A percentile compares a stretch with the other conserved stretches of the same genome.
phyloP scores from a whole-genome alignment of 1,140 invertebrate species.

The Heterodera schachtii region DNA sequence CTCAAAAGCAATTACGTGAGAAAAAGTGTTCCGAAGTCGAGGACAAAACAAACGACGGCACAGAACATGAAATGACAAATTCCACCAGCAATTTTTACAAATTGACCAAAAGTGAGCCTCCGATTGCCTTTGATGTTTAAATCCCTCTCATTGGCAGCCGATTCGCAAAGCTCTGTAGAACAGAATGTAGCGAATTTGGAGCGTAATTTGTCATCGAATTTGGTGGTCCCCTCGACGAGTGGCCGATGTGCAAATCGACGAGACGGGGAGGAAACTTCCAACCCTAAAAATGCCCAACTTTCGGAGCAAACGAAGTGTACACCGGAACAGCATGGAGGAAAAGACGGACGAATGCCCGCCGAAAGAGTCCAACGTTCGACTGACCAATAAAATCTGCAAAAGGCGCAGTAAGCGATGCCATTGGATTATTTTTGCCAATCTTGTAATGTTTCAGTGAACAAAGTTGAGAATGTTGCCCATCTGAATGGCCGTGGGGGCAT shows the following conservation, averaged over 20 bases:
- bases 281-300: slow-evolving; percentile 1
- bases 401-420: neutral
- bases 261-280: neutral
- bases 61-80: neutral
- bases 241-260: slow-evolving; percentile 3
- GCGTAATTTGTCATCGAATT: neutral
- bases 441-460: slow-evolving; percentile 12
- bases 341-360: neutral
- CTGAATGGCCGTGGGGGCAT: slow-evolving; percentile 1
- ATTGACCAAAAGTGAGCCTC: slow-evolving; percentile 18
- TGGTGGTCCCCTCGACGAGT: neutral
- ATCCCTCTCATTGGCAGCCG: neutral
- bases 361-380: neutral
- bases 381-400: neutral
- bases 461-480: neutral
- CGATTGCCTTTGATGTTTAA: neutral
- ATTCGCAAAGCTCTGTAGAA: slow-evolving; percentile 25
- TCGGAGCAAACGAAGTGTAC: neutral
- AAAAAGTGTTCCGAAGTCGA: no score
- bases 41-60: neutral
- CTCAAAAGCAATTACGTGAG: no score
- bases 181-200: neutral
- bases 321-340: neutral
- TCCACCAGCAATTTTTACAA: slow-evolving; percentile 8
- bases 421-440: neutral